phyloP scores from a whole-genome alignment of 1,140 invertebrate species.

The Meloidogyne exigua region DNA sequence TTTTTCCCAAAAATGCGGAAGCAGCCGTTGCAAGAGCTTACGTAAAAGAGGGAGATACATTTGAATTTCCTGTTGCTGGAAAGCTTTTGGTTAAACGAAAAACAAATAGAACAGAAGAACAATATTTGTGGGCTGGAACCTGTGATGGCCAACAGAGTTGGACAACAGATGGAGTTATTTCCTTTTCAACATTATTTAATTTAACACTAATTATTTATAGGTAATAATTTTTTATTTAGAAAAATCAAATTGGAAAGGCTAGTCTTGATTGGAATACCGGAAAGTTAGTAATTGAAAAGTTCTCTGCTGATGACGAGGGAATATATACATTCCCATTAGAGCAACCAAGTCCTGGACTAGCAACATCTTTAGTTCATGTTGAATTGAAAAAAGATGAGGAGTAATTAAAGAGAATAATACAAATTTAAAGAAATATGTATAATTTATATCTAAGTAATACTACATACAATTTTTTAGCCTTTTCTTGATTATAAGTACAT shows the following conservation, averaged over 20 bases:
- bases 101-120: not conserved
- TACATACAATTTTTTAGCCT: too few relatives aligned
- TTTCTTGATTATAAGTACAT: too few relatives aligned
- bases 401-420: too few relatives aligned
- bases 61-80: slow-evolving; percentile 1
- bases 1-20: not conserved
- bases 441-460: too few relatives aligned
- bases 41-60: not conserved
- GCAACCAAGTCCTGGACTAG: not conserved
- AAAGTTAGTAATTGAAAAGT: not conserved
- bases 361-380: not conserved
- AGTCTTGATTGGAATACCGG: not conserved
- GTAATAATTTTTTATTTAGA: not conserved
- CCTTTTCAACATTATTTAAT: not conserved
- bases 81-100: slow-evolving; percentile 2
- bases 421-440: too few relatives aligned
- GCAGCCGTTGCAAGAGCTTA: not conserved
- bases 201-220: not conserved
- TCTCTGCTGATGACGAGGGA: not conserved
- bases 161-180: not conserved
- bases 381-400: not conserved
- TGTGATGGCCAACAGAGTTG: not conserved
- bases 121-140: not conserved
- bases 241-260: not conserved
- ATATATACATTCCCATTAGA: not conserved